Evolutionary conservation across 2,797 vertebrate genomes (phyloP), one percentile per base, ranked within the genome.

Genomic region (Delichon dasypus): DNA sequence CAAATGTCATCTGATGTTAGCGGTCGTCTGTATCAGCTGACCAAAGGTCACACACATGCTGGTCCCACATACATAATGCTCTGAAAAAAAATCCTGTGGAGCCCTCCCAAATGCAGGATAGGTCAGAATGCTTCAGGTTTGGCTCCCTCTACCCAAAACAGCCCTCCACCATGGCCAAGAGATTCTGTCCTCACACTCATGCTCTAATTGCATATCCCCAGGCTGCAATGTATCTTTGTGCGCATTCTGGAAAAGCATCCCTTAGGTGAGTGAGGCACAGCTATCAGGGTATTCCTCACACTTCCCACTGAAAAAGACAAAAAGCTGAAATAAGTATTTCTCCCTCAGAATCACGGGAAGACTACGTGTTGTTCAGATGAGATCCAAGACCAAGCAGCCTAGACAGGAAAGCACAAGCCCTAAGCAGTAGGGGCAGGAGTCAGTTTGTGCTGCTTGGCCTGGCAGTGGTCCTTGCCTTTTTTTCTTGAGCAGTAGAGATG

Each of bases 201-300:
- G 9, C 8, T 85, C 22, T 64, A 65, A 61, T 9, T 61, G 4
- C 73, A n/a, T 22, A 57, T 3, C 3, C 27, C 12, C 19, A 65
- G 32, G 13, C 23, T 27, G 13, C 0, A 0, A 48, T 38, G 15
- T 29, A 27, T 6, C 13, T 57, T 71, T 23, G 26, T 27, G n/a
- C 51, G 8, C 17, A 45, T 86, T 68, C 54, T 45, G 66, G 54
- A 72, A 66, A 81, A 86, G 23, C 14, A 23, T 9, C 23, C 47
- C 21, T 48, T 23, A 50, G 26, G 13, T 74, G 50, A 72, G 8
- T 16, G 45, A 62, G 22, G 14, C 1, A 5, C 45, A 83, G 34
- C 22, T 55, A 22, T 17, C 13, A 16, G 15, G 16, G 23, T 45
- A 22, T 57, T 53, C 77, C 34, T 38, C 38, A 65, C 3, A 19